Base-by-base conservation (phyloP, 1,140 invertebrate species). In the Mercenaria mercenaria region DNA sequence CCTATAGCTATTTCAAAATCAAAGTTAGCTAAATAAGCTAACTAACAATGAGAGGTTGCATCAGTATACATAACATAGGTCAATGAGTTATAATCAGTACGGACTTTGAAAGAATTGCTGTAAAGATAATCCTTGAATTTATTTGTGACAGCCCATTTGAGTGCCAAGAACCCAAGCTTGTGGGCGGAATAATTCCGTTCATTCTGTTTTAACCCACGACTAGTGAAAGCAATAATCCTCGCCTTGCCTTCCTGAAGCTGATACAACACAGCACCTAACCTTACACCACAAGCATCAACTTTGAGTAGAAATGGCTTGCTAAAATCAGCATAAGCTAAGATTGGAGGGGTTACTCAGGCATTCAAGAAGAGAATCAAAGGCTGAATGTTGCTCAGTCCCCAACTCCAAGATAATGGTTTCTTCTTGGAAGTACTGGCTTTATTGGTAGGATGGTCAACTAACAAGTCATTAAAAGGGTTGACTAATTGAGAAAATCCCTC, bases 101-200 rank as follows among this genome's bases (percentile, higher is more conserved):
- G 77, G 26, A 41, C 37, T n/a, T 32, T 4, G 34, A 41, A 41
- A 11, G 34, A 41, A 56, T 79, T 26, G 29, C 47, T n/a, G 29
- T 50, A 79, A 0, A 80, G 34, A 61, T 88, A 88, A 80, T 90
- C 79, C 50, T 85, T 32, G 43, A 85, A 88, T 64, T 89, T 89
- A 15, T 87, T 82, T 13, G 67, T 83, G 13, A 89, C 59, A 23
- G 77, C 82, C 88, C 43, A 80, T 39, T 80, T 83, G 8, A 91
- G 52, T 0, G 89, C 89, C n/a, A 90, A 37, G 23, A 83, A 88
- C 39, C 88, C 84, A 13, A 77, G 43, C n/a, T 91, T 86, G 50
- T 88, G 59, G 3, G 80, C 4, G 43, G 76, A 43, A 56, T 79
- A 79, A 34, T 50, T n/a, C 29, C 50, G 47, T 34, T 79, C 76